A percentile compares a stretch with the other conserved stretches of the same genome.
phyloP scores from a whole-genome alignment of 1,140 invertebrate genomes.

The Anoplolepis gracilipes region DNA sequence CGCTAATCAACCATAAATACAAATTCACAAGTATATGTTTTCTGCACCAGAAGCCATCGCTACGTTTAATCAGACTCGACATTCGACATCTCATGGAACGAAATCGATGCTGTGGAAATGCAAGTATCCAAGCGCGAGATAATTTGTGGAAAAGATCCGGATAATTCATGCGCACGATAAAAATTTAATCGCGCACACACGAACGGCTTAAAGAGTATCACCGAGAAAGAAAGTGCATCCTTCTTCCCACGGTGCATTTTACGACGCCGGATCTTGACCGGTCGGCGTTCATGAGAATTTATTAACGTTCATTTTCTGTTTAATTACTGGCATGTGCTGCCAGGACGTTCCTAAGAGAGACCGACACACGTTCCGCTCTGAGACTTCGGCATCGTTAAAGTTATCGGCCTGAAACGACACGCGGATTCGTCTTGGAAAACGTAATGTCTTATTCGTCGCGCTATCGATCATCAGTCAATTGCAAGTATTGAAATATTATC shows the following conservation, averaged over 20 bases:
- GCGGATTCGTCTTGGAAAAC: constrained; percentile 58
- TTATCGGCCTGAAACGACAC: constrained; percentile 55
- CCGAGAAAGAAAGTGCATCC: constrained; percentile 41
- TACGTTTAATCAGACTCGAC: neutral
- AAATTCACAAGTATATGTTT: neutral
- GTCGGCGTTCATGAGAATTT: constrained; percentile 74
- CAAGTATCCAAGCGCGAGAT: neutral
- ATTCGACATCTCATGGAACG: neutral
- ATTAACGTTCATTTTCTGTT: constrained; percentile 80
- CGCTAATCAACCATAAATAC: neutral
- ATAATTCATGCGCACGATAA: constrained; percentile 54
- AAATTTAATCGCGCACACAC: constrained; percentile 41
- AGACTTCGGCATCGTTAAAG: constrained; percentile 61
- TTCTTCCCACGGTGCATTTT: constrained; percentile 72
- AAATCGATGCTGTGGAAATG: neutral
- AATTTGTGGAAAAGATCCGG: constrained; percentile 48
- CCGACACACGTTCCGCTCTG: constrained; percentile 39
- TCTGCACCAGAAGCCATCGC: too few relatives aligned
- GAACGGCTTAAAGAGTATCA: constrained; percentile 26
- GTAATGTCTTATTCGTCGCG: constrained; percentile 65
- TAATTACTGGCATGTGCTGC: constrained; percentile 74
- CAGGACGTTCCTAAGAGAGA: constrained; percentile 47
- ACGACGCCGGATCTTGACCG: constrained; percentile 53
- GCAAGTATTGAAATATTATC: neutral
- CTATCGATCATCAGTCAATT: constrained; percentile 48